Conservation (phyloP, 92 coral and sea anemone genomes). For the Umimayanthus kanabou region DNA sequence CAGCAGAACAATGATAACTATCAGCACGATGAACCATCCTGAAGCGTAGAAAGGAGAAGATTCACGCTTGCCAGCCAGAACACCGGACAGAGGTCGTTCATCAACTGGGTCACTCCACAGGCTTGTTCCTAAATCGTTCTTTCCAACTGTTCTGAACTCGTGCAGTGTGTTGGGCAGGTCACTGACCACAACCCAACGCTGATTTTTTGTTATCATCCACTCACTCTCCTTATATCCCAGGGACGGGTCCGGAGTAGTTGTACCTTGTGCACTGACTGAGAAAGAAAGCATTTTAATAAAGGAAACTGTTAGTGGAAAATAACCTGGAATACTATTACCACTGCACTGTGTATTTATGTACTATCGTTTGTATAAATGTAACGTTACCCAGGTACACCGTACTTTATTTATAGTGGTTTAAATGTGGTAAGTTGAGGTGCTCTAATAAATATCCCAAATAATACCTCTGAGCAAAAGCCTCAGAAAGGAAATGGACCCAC, state of each 20-base stretch:
- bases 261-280: constrained; percentile 40
- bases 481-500: no score
- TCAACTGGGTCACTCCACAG: constrained; percentile 60
- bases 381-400: no score
- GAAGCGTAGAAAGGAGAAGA: constrained; percentile 60
- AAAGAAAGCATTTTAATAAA: background rate
- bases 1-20: constrained; percentile 60
- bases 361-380: no score
- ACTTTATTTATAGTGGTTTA: no score
- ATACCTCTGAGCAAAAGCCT: no score
- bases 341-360: background rate
- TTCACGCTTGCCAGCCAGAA: constrained; percentile 57
- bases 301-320: no score
- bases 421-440: no score
- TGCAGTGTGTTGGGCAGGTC: constrained; percentile 57
- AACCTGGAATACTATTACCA: background rate
- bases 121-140: constrained; percentile 56
- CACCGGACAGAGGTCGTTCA: constrained; percentile 65
- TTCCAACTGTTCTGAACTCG: constrained; percentile 75
- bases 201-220: constrained; percentile 57
- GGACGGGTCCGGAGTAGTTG: background rate
- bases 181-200: constrained; percentile 55
- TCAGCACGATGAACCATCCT: constrained; percentile 72
- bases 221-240: constrained; percentile 51
- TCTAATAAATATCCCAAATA: no score